Evolutionary conservation across 1,140 invertebrate genomes (phyloP).

Genomic region (Himalopsyche phryganea): DNA sequence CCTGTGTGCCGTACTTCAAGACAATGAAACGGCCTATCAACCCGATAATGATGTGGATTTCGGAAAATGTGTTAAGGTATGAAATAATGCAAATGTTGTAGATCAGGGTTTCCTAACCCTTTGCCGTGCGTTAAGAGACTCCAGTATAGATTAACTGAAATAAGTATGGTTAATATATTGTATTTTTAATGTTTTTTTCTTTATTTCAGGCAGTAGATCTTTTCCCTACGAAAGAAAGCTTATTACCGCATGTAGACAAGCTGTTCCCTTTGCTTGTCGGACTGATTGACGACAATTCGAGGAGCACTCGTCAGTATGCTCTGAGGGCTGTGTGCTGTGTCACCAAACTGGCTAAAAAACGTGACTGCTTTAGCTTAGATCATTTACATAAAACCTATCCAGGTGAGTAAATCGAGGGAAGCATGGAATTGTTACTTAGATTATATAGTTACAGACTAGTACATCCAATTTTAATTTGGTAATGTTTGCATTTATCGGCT

Average conservation of each 20-base stretch:
- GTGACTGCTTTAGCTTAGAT: conserved; percentile 45
- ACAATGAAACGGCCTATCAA: conserved; percentile 34
- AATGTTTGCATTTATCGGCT: no score
- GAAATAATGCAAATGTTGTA: no score
- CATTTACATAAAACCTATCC: conserved; percentile 54
- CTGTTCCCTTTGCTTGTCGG: conserved; percentile 55
- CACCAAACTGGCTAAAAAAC: conserved; percentile 43
- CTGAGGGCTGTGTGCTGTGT: conserved; percentile 57
- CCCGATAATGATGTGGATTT: conserved; percentile 9
- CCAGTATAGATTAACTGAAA: no score
- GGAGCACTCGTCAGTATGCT: conserved; percentile 60
- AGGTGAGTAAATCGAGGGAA: conserved; percentile 38
- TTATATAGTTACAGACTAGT: no score
- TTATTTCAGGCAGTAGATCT: conserved; percentile 43
- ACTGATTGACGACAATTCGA: conserved; percentile 64
- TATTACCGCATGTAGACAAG: conserved; percentile 41
- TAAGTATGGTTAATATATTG: no score
- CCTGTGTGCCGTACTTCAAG: conserved; percentile 65
- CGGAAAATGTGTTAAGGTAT: conserved; percentile 19
- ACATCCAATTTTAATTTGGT: no score
- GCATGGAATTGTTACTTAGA: no score
- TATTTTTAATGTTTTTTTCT: no score
- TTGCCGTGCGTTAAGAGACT: no score
- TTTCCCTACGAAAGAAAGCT: conserved; percentile 44
- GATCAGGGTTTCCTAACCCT: no score